Conservation (phyloP, 2,797 vertebrate genomes). For the Trichosurus vulpecula region DNA sequence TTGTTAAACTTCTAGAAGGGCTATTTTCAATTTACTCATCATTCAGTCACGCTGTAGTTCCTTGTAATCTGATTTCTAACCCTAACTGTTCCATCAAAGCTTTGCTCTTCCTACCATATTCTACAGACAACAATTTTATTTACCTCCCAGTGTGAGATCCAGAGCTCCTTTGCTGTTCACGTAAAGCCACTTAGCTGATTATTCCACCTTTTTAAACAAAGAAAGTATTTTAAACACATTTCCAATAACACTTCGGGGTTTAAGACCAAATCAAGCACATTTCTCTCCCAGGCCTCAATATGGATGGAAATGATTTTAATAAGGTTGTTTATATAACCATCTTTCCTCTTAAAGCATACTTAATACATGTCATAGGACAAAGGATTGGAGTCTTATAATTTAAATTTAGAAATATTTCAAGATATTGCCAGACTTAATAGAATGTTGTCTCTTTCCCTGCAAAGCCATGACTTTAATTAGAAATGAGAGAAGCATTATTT, state of each 20-base stretch:
- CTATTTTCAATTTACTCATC: neutral
- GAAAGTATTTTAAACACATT: neutral
- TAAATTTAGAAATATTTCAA: neutral
- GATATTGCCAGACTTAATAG: neutral
- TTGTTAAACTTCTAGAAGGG: neutral
- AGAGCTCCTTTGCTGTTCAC: neutral
- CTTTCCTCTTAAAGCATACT: neutral
- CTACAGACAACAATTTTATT: neutral
- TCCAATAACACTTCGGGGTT: neutral
- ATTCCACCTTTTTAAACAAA: neutral
- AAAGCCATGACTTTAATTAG: neutral
- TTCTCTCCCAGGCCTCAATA: neutral
- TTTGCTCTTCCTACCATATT: neutral
- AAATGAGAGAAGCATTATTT: neutral
- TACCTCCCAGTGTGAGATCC: neutral
- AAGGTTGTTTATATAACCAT: neutral
- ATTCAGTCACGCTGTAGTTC: neutral
- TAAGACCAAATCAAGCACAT: neutral
- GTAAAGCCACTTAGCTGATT: neutral
- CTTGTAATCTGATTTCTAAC: neutral
- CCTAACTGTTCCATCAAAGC: neutral
- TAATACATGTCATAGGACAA: neutral
- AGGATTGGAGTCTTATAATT: neutral
- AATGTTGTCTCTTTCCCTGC: neutral
- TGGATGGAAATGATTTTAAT: neutral